phyloP scores from a whole-genome alignment of 2,888 invertebrate species.

The Julus scandinavius region DNA sequence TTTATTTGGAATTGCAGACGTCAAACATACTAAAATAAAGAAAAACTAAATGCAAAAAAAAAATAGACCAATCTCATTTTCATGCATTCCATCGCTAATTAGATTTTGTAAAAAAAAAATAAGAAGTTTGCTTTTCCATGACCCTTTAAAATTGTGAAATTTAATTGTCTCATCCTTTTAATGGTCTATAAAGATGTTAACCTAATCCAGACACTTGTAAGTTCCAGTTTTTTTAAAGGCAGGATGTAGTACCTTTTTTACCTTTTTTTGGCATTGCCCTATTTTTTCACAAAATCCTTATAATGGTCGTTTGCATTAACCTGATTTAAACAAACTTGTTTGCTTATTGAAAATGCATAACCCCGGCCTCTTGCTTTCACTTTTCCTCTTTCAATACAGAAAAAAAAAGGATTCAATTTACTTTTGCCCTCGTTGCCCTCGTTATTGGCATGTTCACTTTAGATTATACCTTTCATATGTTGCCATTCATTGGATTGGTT shows the following conservation, averaged over 20 bases:
- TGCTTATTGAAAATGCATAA: slow-evolving; percentile 21
- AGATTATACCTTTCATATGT: neutral
- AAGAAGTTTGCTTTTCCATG: neutral
- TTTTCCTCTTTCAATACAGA: neutral
- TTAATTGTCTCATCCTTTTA: neutral
- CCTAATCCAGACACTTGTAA: neutral
- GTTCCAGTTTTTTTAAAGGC: slow-evolving; percentile 12
- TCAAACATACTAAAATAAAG: too few relatives aligned
- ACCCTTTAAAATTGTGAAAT: neutral
- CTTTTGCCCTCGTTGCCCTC: neutral
- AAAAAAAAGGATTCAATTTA: slow-evolving; percentile 5
- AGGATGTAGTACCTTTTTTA: neutral
- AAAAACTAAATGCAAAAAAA: too few relatives aligned
- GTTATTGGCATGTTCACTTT: neutral
- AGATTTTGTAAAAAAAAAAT: too few relatives aligned
- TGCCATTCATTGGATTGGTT: neutral
- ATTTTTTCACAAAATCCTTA: neutral
- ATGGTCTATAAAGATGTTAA: neutral
- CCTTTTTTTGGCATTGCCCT: slow-evolving; percentile 24
- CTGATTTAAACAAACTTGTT: slow-evolving; percentile 5
- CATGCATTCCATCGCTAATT: too few relatives aligned
- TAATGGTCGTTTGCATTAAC: slow-evolving; percentile 6
- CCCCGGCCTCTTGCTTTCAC: neutral
- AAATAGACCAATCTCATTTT: too few relatives aligned
- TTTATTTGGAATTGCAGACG: too few relatives aligned